Conservation (phyloP, 1,140 invertebrate genomes). For the Nasonia giraulti region DNA sequence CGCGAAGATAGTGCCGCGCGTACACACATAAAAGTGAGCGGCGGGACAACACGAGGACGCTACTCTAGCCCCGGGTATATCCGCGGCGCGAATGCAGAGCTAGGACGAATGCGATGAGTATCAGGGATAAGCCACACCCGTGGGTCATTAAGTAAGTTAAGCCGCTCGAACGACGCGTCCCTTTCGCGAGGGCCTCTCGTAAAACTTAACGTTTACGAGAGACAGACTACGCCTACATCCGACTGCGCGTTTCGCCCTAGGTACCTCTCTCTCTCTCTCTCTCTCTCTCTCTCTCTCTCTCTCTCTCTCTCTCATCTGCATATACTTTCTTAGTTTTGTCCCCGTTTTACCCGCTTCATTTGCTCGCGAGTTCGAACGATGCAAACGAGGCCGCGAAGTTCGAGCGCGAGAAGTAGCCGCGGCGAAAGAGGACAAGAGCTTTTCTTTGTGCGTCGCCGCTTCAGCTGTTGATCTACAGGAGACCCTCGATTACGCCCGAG, state of each 20-base stretch:
- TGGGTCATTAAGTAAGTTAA: constrained; percentile 56
- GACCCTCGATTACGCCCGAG: too few species aligned
- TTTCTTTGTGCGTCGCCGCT: background rate
- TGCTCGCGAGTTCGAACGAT: background rate
- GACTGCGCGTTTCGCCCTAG: constrained; percentile 4
- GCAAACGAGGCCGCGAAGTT: background rate
- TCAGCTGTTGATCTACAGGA: background rate
- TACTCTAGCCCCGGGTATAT: background rate
- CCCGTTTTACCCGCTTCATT: background rate
- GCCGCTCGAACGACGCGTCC: constrained; percentile 56
- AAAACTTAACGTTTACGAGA: constrained; percentile 54
- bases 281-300: too few species aligned
- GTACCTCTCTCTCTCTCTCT: background rate
- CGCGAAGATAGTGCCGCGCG: constrained; percentile 39
- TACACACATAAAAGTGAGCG: constrained; percentile 52
- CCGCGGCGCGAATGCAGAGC: too few species aligned
- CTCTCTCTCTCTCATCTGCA: background rate
- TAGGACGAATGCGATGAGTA: background rate
- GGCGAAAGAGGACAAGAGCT: background rate
- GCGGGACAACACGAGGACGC: background rate
- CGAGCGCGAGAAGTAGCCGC: too few species aligned
- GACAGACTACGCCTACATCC: constrained; percentile 1
- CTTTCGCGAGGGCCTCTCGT: constrained; percentile 51
- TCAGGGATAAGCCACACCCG: constrained; percentile 53
- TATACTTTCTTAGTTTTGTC: background rate